Conservation (phyloP, 2,888 invertebrate species). For the Rhorus exstirpatorius region DNA sequence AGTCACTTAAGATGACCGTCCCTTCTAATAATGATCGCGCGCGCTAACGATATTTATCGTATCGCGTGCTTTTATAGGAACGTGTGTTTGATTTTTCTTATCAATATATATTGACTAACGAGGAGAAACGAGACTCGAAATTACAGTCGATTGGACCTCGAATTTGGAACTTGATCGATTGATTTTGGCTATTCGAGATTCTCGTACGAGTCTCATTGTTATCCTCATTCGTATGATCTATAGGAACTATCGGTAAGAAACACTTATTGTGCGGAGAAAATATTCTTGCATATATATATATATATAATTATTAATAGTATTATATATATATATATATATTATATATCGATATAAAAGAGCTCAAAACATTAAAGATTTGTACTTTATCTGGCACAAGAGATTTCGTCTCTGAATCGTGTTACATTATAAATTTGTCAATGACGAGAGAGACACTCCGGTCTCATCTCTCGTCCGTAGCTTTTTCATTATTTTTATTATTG, state of each 20-base stretch:
- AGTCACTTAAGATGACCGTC: conserved; percentile 20
- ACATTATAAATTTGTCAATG: conserved; percentile 4
- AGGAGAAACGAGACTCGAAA: too few species aligned
- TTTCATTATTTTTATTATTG: not conserved
- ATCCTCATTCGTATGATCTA: conserved; percentile 23
- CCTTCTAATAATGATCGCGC: conserved; percentile 34
- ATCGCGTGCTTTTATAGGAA: conserved; percentile 39
- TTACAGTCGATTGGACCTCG: too few species aligned
- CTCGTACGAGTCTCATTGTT: conserved; percentile 8
- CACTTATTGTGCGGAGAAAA: conserved; percentile 9
- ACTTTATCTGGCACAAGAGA: conserved; percentile 54
- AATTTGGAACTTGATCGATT: too few species aligned
- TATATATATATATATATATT: conserved; percentile 26
- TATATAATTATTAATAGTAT: conserved; percentile 30
- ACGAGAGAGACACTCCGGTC: not conserved
- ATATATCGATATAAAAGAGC: too few species aligned
- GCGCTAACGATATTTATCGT: conserved; percentile 38
- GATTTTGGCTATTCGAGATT: too few species aligned
- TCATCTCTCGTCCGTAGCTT: not conserved
- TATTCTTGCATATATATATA: too few species aligned
- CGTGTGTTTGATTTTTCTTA: conserved; percentile 32
- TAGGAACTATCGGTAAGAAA: conserved; percentile 43
- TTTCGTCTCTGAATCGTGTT: conserved; percentile 35
- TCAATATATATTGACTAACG: conserved; percentile 46
- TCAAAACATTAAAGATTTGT: conserved; percentile 53